Evolutionary conservation across 37 sponge, comb jelly and placozoan genomes (phyloP), one percentile per base, ranked within the genome.

Genomic region (Agelas oroides): DNA sequence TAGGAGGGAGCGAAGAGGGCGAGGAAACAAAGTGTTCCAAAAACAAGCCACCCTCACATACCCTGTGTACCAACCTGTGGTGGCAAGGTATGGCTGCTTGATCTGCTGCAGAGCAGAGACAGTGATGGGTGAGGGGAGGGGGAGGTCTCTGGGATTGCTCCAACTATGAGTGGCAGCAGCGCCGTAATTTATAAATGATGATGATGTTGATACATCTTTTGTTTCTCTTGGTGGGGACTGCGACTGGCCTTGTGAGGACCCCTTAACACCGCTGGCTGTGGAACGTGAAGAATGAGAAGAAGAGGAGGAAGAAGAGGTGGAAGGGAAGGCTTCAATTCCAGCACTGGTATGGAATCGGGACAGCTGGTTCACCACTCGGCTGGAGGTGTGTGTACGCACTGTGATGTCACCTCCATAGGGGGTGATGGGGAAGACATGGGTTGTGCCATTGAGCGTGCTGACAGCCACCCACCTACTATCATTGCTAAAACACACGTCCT

Each of bases 281-380:
- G 46, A 46, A 46, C 46, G 46, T 8, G 3, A 8, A 24, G 56
- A n/a, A 24, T n/a, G 30, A 54, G 19, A 55, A 57, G 75, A 53
- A 28, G 71, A 72, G 27, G 82, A 59, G 75, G 75, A 53, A 28
- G 71, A 72, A 40, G 82, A 59, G 34, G 23, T 35, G 31, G 6
- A 17, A 34, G 52, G 28, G 21, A 78, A 25, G 5, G 21, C 32
- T 15, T 80, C 87, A 20, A 97, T 91, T n/a, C 99, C 99, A n/a
- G 99, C 99, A 56, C 88, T 96, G 78, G 96, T 98, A 69, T 96
- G 99, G 78, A 94, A 98, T 41, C 89, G 86, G 60, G 90, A 80
- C 65, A 79, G 70, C 70, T 84, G 76, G 90, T 97, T 97, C n/a
- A 95, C 98, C 32, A 97, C 93, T 34, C 65, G 71, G 23, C 55